Conservation (phyloP, 2,113 vertebrate species). For the Candoia aspera region DNA sequence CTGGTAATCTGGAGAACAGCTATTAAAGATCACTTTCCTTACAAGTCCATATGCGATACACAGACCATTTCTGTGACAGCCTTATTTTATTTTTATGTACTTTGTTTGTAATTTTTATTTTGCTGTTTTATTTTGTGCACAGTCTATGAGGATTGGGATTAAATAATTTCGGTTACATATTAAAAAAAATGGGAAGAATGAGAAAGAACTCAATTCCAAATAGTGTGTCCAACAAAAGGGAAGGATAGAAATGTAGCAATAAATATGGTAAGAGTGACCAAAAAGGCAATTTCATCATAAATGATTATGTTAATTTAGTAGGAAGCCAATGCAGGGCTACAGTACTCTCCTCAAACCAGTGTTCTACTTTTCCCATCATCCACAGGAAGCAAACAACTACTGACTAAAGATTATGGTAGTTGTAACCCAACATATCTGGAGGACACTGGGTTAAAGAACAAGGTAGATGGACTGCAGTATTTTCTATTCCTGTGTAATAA, state of each 20-base stretch:
- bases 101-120: neutral
- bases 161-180: neutral
- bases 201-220: neutral
- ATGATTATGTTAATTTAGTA: neutral
- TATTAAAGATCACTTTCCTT: neutral
- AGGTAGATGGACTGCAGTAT: neutral
- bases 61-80: neutral
- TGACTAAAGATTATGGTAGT: no score
- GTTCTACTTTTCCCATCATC: neutral
- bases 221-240: neutral
- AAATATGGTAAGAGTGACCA: slow-evolving; percentile 1
- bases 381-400: no score
- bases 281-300: neutral
- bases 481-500: neutral
- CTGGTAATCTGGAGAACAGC: neutral
- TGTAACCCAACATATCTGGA: no score
- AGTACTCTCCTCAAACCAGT: neutral
- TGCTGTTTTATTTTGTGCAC: neutral
- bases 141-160: neutral
- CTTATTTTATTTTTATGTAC: neutral
- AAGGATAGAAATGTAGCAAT: neutral
- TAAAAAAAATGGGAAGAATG: neutral
- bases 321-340: neutral
- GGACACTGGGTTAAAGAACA: no score
- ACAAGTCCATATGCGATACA: neutral